phyloP scores from a whole-genome alignment of 2,888 invertebrate genomes.

The Lochmaea crataegi region DNA sequence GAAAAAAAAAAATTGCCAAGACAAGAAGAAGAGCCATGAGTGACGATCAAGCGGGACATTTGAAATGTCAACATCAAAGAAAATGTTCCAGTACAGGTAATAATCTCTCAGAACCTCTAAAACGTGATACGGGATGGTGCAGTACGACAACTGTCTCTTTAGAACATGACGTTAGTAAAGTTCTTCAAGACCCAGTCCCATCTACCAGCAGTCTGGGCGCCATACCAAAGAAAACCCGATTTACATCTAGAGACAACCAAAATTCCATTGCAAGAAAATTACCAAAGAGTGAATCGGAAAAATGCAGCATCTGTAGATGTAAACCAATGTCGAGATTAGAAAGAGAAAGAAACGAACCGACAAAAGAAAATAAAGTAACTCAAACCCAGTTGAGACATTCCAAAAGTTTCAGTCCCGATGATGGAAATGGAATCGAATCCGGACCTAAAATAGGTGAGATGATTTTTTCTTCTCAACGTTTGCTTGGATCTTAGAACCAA shows the following conservation, averaged over 20 bases:
- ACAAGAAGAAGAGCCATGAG: conserved; percentile 46
- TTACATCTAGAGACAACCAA: conserved; percentile 39
- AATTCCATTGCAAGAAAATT: conserved; percentile 49
- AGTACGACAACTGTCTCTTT: conserved; percentile 63
- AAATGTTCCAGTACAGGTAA: conserved; percentile 66
- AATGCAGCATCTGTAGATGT: conserved; percentile 58
- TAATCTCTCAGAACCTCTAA: conserved; percentile 65
- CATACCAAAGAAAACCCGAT: conserved; percentile 73
- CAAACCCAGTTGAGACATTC: conserved; percentile 45
- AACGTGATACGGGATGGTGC: conserved; percentile 68
- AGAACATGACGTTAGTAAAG: conserved; percentile 68
- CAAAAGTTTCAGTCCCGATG: conserved; percentile 47
- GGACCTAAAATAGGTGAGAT: conserved; percentile 25
- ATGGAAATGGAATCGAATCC: conserved; percentile 62
- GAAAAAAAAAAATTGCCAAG: conserved; percentile 51
- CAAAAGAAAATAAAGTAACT: conserved; percentile 53
- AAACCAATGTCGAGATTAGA: conserved; percentile 56
- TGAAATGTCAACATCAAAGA: conserved; percentile 42
- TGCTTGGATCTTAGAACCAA: background rate
- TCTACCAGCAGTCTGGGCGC: conserved; percentile 74
- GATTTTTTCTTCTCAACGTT: no score
- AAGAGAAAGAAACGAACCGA: conserved; percentile 44
- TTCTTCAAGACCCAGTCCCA: conserved; percentile 65
- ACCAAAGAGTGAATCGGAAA: conserved; percentile 61
- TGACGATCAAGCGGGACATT: conserved; percentile 47